Evolutionary conservation across 2,797 vertebrate species (phyloP).

Genomic region (Loris lydekkerianus): DNA sequence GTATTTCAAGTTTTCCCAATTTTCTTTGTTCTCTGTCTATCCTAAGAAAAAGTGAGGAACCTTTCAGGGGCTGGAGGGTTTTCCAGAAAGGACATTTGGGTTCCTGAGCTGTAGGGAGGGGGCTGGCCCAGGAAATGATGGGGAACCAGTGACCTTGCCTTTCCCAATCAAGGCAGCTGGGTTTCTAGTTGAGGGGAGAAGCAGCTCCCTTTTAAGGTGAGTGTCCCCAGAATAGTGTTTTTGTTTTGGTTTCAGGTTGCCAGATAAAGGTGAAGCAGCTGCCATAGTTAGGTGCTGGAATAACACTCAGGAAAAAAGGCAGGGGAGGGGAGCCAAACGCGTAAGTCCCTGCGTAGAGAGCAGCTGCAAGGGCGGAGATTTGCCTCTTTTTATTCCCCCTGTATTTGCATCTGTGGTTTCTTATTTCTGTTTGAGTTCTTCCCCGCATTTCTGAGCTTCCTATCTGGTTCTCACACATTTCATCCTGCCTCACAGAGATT

Average conservation of each 20-base stretch:
- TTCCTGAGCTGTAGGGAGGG: background rate
- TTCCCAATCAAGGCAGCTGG: background rate
- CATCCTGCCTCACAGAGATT: background rate
- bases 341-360: background rate
- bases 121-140: background rate
- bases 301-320: background rate
- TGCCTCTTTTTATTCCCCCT: background rate
- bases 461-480: background rate
- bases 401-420: background rate
- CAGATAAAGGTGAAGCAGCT: slow-evolving; percentile 40
- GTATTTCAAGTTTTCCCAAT: background rate
- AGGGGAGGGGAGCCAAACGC: background rate
- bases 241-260: slow-evolving; percentile 6
- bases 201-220: background rate
- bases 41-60: background rate
- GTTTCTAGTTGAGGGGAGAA: background rate
- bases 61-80: fast-evolving
- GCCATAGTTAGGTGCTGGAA: background rate
- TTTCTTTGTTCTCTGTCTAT: background rate
- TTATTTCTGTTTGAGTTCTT: slow-evolving; percentile 20
- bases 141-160: background rate
- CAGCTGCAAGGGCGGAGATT: slow-evolving; percentile 39
- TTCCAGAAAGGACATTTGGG: background rate
- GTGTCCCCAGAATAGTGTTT: background rate
- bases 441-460: background rate